These are phyloP conservation scores for Watsonalla binaria DNA, from an alignment of 2,888 invertebrate species.

Conservation along the genomic window DNA sequence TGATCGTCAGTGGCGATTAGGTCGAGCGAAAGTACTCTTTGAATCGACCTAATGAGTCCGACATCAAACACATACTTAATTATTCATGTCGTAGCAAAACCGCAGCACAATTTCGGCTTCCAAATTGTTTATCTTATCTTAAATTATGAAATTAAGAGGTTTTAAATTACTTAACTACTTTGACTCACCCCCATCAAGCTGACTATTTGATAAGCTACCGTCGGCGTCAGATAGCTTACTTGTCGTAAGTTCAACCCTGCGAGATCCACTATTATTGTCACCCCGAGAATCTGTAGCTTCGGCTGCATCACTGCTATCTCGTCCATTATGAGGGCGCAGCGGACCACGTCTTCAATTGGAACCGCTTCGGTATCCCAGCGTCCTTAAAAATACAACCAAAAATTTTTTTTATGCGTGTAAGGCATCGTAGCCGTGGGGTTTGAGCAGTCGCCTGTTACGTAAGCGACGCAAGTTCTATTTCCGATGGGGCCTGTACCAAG, in stretches of 20 bases:
- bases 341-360: conserved; percentile 57
- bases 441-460: neutral
- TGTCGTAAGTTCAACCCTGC: conserved; percentile 56
- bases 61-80: too few relatives aligned
- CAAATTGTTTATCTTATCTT: neutral
- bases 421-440: too few relatives aligned
- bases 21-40: too few relatives aligned
- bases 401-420: neutral
- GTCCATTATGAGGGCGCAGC: conserved; percentile 62
- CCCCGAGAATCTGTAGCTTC: conserved; percentile 63
- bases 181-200: conserved; percentile 62
- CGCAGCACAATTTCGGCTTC: too few relatives aligned
- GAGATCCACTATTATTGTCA: conserved; percentile 65
- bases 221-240: conserved; percentile 52
- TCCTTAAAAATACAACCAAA: conserved; percentile 33
- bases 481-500: too few relatives aligned
- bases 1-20: too few relatives aligned
- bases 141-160: too few relatives aligned
- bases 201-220: conserved; percentile 60
- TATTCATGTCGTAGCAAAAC: too few relatives aligned
- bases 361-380: conserved; percentile 56
- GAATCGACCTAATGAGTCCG: too few relatives aligned
- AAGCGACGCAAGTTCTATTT: too few relatives aligned
- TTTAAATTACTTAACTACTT: too few relatives aligned
- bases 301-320: conserved; percentile 66